A percentile compares a stretch with the other conserved stretches of the same genome.
These are phyloP conservation scores for Pogonocichla stellata DNA, from an alignment of 2,113 vertebrate species.

Conservation along the genomic window DNA sequence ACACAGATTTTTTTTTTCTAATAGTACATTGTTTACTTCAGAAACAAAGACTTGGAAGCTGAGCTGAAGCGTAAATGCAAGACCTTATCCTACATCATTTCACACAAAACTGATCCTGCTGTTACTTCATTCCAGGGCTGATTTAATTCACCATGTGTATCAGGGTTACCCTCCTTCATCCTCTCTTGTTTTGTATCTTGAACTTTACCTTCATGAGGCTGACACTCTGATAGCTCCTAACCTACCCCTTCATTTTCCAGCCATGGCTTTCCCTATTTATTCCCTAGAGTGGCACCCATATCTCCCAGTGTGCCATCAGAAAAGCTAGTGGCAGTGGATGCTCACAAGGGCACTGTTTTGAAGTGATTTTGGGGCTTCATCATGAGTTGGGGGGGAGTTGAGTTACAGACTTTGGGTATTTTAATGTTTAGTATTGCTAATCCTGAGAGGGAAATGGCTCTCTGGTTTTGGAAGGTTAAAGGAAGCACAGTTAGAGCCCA, in stretches of 20 bases:
- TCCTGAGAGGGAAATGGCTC: background rate
- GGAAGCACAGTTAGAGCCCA: background rate
- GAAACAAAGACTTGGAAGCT: slow-evolving; percentile 44
- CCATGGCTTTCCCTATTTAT: background rate
- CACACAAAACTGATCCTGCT: background rate
- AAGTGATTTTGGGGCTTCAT: background rate
- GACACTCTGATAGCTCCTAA: background rate
- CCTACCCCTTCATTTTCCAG: background rate
- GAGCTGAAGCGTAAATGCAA: background rate
- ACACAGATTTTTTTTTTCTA: background rate
- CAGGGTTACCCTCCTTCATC: background rate
- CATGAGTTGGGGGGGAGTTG: fast-evolving
- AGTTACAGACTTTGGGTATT: background rate
- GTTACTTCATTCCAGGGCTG: background rate
- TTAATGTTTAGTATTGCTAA: background rate
- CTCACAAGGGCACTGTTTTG: background rate
- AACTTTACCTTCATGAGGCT: background rate
- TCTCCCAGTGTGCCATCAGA: background rate
- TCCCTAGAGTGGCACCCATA: background rate
- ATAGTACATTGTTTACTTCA: slow-evolving; percentile 4
- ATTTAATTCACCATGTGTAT: background rate
- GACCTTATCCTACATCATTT: background rate
- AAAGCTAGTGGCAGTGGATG: background rate
- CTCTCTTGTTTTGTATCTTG: background rate
- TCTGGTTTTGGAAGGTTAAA: background rate